These are phyloP conservation scores for Rhynchophorus ferrugineus DNA, from an alignment of 1,140 invertebrate species.

Conservation along the genomic window DNA sequence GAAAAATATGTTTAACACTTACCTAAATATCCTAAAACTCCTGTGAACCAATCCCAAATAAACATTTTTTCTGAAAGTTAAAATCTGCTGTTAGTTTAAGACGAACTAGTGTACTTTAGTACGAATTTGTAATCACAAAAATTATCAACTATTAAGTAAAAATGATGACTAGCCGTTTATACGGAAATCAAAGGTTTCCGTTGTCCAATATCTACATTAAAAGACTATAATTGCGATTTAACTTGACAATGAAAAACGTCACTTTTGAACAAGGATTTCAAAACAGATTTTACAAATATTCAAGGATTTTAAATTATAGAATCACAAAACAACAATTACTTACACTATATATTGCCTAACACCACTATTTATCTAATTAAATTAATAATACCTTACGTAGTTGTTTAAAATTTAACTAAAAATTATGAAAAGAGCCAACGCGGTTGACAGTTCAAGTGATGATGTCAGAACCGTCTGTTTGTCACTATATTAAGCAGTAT, in stretches of 20 bases:
- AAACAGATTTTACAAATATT: background rate
- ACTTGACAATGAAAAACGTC: conserved; percentile 7
- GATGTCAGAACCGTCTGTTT: conserved; percentile 1
- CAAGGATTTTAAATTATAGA: background rate
- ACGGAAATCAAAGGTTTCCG: background rate
- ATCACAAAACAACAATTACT: background rate
- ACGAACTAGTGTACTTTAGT: background rate
- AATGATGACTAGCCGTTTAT: background rate
- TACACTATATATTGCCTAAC: background rate
- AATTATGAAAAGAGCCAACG: conserved; percentile 9
- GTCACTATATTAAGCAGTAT: background rate
- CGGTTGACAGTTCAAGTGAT: conserved; percentile 7
- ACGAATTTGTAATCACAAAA: background rate
- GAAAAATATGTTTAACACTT: too few species aligned
- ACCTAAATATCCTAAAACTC: conserved; percentile 93
- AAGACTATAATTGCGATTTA: background rate
- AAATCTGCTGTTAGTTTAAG: too few species aligned
- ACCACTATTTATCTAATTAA: background rate
- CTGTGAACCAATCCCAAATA: conserved; percentile 96
- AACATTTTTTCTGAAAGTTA: conserved; percentile 72
- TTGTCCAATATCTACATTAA: background rate
- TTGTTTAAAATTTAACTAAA: conserved; percentile 7
- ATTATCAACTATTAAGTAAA: background rate
- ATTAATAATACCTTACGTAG: background rate
- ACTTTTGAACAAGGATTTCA: background rate